Base-by-base conservation (phyloP, 2,797 vertebrate species). In the Pelodytes ibericus region DNA sequence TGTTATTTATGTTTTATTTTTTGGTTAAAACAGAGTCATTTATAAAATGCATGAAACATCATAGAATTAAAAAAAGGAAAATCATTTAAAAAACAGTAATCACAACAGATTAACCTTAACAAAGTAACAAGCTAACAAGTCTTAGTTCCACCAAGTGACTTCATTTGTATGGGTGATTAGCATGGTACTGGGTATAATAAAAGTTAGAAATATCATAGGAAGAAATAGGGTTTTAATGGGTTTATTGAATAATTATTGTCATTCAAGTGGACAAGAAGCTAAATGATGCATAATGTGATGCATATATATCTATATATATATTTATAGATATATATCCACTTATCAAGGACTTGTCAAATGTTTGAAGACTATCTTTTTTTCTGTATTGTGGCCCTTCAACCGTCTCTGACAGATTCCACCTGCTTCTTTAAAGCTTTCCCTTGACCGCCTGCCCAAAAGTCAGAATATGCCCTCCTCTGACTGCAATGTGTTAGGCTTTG, bases 401-500 rank as follows among this genome's bases (percentile, higher is more conserved):
- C 9, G 41, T 16, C 6, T 27, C 13, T 27, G 11, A 58, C 56
- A 27, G 26, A 58, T 58, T 29, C 24, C 56, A 58, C 22, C 74
- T 41, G 0, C 0, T 69, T 58, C 11, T 67, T 49, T 33, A 27
- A 68, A 76, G 22, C 47, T 66, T 75, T 58, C 49, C 16, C 22
- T 51, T 0, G 36, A 3, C 71, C 0, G 20, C n/a, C 66, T 41
- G 53, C 81, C 83, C 81, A 0, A 9, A 0, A 0, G 74, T 0
- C 71, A 80, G 62, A 73, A 44, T 41, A 27, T 0, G 1, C 81
- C 89, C 88, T 91, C 91, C 91, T 93, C 92, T 96, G 94, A 94
- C 90, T 92, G 89, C 68, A 88, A 91, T 77, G 91, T 94, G 95
- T 95, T 89, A 88, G 88, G 84, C 88, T 95, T 92, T 90, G 90